Percentiles rank a stretch among this genome's conserved stretches.
phyloP scores from a whole-genome alignment of 2,888 invertebrate species.

The Dynastes maya region DNA sequence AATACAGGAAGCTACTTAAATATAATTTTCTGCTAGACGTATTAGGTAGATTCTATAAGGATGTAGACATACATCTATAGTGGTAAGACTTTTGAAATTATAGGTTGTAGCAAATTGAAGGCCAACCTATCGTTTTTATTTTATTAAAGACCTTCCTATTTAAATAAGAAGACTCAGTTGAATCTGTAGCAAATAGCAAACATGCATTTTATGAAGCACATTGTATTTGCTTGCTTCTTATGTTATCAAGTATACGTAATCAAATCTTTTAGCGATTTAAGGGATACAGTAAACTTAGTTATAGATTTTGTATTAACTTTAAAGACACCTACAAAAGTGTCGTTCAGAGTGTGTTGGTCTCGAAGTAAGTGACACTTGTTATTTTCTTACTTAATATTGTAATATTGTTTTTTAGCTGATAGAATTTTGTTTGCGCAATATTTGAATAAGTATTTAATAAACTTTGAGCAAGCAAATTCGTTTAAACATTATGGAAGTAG shows the following conservation, averaged over 20 bases:
- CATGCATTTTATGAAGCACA: background rate
- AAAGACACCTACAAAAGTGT: background rate
- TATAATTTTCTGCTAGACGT: too few species aligned
- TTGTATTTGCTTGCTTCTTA: background rate
- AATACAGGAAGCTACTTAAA: too few species aligned
- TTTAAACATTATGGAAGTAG: background rate
- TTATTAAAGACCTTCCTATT: too few species aligned
- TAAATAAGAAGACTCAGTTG: too few species aligned
- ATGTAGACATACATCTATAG: too few species aligned
- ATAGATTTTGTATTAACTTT: background rate
- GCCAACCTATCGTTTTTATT: too few species aligned
- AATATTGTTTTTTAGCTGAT: background rate
- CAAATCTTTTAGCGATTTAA: background rate
- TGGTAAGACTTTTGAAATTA: too few species aligned
- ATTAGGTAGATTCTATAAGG: too few species aligned
- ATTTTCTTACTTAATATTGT: background rate
- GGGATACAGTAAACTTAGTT: background rate
- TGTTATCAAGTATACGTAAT: background rate
- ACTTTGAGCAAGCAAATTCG: background rate
- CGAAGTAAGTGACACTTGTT: background rate
- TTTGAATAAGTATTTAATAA: background rate
- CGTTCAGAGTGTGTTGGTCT: background rate
- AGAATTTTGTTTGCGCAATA: background rate
- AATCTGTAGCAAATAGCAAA: background rate
- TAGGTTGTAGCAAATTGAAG: too few species aligned